Conservation (phyloP, 2,797 vertebrate genomes). For the Anniella stebbinsi region DNA sequence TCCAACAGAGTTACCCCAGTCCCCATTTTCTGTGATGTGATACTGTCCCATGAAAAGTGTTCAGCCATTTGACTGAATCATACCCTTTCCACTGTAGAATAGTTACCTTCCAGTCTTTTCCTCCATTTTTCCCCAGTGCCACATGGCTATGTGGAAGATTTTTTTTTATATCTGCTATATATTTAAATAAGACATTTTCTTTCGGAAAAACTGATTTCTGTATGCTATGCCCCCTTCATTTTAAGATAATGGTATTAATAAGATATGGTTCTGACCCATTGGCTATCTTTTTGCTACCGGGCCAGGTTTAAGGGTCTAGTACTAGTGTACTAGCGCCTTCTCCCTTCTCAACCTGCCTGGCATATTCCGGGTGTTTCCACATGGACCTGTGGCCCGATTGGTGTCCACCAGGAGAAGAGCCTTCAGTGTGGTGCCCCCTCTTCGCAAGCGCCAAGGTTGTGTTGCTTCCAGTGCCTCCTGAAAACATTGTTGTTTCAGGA, state of each 20-base stretch:
- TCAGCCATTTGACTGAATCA: background rate
- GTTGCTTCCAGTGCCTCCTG: too few relatives aligned
- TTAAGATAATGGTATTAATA: background rate
- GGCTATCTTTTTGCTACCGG: too few relatives aligned
- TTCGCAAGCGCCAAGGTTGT: too few relatives aligned
- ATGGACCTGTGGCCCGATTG: too few relatives aligned
- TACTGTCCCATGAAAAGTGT: too few relatives aligned
- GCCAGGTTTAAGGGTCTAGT: too few relatives aligned
- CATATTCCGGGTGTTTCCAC: too few relatives aligned
- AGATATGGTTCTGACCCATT: background rate
- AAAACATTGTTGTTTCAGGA: too few relatives aligned
- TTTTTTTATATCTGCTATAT: background rate
- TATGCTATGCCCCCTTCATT: background rate
- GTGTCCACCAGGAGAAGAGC: too few relatives aligned
- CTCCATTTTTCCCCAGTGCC: background rate
- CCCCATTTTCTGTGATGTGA: background rate
- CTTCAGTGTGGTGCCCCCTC: too few relatives aligned
- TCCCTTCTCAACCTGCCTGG: too few relatives aligned
- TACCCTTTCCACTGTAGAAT: background rate
- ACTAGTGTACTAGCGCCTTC: too few relatives aligned
- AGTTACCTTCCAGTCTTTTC: background rate
- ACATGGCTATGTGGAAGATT: background rate
- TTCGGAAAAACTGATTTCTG: background rate
- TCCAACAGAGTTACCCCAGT: background rate
- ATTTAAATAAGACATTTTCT: background rate